phyloP scores from a whole-genome alignment of 2,888 invertebrate species.

The Orthosia gothica region DNA sequence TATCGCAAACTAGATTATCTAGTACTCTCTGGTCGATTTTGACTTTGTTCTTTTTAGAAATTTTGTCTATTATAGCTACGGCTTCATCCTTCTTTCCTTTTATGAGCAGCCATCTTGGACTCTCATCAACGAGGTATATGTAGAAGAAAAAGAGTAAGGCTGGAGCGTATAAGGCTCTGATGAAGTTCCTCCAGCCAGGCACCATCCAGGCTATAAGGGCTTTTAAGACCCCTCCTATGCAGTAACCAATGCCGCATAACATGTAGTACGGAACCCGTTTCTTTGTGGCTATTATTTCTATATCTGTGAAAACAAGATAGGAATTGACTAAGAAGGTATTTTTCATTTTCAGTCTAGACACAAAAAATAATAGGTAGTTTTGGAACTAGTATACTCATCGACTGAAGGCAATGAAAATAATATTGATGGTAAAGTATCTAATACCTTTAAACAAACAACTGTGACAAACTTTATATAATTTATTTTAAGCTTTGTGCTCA shows the following conservation, averaged over 20 bases:
- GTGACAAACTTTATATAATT: too few relatives aligned
- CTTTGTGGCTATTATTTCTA: constrained; percentile 82
- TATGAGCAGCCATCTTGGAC: constrained; percentile 95
- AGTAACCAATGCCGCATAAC: constrained; percentile 76
- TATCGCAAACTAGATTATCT: constrained; percentile 70
- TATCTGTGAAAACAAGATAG: constrained; percentile 74
- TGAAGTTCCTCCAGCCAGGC: constrained; percentile 93
- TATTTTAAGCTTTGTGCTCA: too few relatives aligned
- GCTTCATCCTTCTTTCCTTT: constrained; percentile 93
- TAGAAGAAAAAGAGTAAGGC: constrained; percentile 93
- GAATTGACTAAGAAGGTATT: neutral
- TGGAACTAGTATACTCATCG: too few relatives aligned
- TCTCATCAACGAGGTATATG: constrained; percentile 93
- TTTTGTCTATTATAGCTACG: constrained; percentile 91
- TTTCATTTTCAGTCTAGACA: neutral
- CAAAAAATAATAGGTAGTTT: neutral
- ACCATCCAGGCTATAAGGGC: constrained; percentile 82
- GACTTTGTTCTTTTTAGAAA: constrained; percentile 89
- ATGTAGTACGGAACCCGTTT: constrained; percentile 79
- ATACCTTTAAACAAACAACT: too few relatives aligned
- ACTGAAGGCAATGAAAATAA: too few relatives aligned
- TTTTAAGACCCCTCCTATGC: constrained; percentile 74
- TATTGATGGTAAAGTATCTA: too few relatives aligned
- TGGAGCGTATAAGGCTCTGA: constrained; percentile 93
- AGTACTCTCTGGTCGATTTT: constrained; percentile 76